These are phyloP conservation scores for Ptilodon capucinus DNA, from an alignment of 2,888 invertebrate species.

Conservation along the genomic window DNA sequence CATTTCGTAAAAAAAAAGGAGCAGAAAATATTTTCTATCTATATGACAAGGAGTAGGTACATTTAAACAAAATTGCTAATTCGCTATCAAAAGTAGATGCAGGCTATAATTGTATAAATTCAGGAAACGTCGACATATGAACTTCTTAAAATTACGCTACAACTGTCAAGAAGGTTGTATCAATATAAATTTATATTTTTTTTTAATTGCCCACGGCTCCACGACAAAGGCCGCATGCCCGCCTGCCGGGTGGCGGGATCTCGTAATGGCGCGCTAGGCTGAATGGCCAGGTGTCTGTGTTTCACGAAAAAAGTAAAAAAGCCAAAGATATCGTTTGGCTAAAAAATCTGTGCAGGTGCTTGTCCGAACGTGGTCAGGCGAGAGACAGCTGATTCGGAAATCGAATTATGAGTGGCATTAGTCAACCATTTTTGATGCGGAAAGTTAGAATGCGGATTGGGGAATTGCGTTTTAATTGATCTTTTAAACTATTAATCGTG, in stretches of 20 bases:
- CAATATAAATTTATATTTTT: constrained; percentile 43
- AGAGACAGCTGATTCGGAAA: constrained; percentile 70
- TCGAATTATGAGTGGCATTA: constrained; percentile 51
- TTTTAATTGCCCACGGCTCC: constrained; percentile 51
- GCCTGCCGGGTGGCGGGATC: constrained; percentile 51
- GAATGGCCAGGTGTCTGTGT: constrained; percentile 72
- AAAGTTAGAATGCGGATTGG: background rate
- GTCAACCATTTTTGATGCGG: constrained; percentile 27
- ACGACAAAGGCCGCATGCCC: constrained; percentile 47
- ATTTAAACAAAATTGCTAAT: too few species aligned
- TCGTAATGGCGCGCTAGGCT: constrained; percentile 58
- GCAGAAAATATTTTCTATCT: too few species aligned
- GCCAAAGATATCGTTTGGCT: constrained; percentile 55
- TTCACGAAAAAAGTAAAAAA: constrained; percentile 64
- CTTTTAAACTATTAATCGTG: background rate
- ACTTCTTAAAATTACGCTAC: constrained; percentile 45
- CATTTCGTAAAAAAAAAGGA: too few species aligned
- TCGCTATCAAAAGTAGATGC: background rate
- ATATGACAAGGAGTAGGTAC: too few species aligned
- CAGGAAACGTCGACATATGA: constrained; percentile 37
- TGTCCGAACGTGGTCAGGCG: constrained; percentile 59
- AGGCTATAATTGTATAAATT: constrained; percentile 41
- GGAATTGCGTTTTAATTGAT: constrained; percentile 13
- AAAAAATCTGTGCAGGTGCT: constrained; percentile 79
- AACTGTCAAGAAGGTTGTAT: constrained; percentile 37